A percentile compares a stretch with the other conserved stretches of the same genome.
Conservation (phyloP, 2,113 vertebrate genomes). For the Willisornis vidua region DNA sequence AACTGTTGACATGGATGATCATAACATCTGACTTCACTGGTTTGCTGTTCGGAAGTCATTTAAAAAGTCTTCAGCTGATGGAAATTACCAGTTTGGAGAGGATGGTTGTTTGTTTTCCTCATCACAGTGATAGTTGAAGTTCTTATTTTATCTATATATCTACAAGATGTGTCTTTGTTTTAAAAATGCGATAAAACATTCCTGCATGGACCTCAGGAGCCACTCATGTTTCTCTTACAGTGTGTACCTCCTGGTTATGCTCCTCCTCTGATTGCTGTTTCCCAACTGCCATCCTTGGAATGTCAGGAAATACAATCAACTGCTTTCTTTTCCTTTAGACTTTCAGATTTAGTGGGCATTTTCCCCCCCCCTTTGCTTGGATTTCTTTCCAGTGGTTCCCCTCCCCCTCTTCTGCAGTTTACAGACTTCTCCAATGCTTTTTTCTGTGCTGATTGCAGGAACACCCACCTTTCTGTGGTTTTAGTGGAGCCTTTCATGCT, state of each 20-base stretch:
- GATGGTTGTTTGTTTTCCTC: background rate
- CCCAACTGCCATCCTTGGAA: constrained; percentile 4
- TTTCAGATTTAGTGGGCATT: constrained; percentile 10
- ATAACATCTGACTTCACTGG: background rate
- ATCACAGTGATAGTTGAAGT: background rate
- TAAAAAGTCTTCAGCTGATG: background rate
- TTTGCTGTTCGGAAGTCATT: background rate
- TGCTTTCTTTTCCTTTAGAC: constrained; percentile 15
- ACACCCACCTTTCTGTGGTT: constrained; percentile 59
- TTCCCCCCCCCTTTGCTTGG: background rate
- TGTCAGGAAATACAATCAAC: constrained; percentile 35
- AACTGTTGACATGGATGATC: background rate
- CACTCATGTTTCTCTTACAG: background rate
- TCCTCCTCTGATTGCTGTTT: background rate
- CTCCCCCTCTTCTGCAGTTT: constrained; percentile 17
- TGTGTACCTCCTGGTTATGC: background rate
- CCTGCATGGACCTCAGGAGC: background rate
- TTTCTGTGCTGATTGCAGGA: constrained; percentile 49
- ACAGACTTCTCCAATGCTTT: constrained; percentile 36
- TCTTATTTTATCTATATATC: background rate
- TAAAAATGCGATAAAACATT: background rate
- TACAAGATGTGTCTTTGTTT: background rate
- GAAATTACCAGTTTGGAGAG: background rate
- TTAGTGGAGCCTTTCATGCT: constrained; percentile 40
- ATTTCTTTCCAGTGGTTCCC: constrained; percentile 24